Conservation (phyloP, 1,140 invertebrate species). For the Drosophila pectinifera region DNA sequence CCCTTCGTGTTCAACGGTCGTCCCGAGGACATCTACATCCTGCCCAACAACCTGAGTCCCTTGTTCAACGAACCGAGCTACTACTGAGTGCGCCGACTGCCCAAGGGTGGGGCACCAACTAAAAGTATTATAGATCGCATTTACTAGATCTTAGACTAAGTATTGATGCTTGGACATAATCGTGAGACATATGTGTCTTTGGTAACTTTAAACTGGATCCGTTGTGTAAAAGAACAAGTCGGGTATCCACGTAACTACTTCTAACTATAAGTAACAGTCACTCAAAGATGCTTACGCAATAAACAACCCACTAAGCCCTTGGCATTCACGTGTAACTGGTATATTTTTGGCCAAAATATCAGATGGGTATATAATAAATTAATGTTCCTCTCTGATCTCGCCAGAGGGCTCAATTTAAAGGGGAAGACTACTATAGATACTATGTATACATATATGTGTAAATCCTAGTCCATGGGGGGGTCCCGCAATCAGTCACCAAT, state of each 20-base stretch:
- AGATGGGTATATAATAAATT: slow-evolving; percentile 33
- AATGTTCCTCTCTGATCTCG: neutral
- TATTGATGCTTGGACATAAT: slow-evolving; percentile 8
- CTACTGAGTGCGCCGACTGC: slow-evolving; percentile 41
- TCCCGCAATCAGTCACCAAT: slow-evolving; percentile 66
- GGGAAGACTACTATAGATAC: slow-evolving; percentile 3
- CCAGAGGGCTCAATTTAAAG: neutral
- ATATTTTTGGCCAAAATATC: slow-evolving; percentile 51
- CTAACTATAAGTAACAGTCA: neutral
- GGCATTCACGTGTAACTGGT: slow-evolving; percentile 13
- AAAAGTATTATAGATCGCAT: slow-evolving; percentile 67
- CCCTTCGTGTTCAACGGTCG: slow-evolving; percentile 92
- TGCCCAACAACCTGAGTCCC: slow-evolving; percentile 89
- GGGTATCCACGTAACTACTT: neutral
- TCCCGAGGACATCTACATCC: slow-evolving; percentile 90
- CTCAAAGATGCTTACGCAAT: too few species aligned
- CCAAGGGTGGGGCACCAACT: slow-evolving; percentile 20
- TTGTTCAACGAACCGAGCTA: slow-evolving; percentile 82
- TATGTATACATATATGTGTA: neutral
- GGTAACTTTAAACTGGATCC: neutral
- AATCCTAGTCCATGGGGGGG: slow-evolving; percentile 18
- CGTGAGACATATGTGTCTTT: slow-evolving; percentile 1
- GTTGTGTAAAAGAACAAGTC: neutral
- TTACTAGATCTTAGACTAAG: slow-evolving; percentile 31
- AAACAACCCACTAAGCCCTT: too few species aligned